phyloP scores from a whole-genome alignment of 92 coral and sea anemone species.

The Porites lobata region DNA sequence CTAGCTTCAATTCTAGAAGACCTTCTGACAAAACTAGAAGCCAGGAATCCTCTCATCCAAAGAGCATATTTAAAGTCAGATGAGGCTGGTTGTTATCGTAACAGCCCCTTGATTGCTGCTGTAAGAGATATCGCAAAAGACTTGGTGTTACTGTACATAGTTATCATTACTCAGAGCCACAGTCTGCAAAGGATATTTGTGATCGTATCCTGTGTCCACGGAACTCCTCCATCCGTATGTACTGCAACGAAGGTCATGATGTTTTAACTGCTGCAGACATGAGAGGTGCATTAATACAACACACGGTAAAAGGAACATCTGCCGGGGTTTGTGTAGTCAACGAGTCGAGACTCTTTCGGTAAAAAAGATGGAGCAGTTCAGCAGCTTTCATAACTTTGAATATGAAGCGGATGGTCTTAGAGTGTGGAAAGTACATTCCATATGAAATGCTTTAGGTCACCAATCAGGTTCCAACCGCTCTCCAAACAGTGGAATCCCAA shows the following conservation, averaged over 20 bases:
- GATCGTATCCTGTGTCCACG: conserved; percentile 81
- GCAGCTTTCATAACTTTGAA: conserved; percentile 70
- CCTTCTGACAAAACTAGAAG: conserved; percentile 67
- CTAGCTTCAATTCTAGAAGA: conserved; percentile 81
- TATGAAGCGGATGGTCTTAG: conserved; percentile 69
- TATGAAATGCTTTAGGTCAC: conserved; percentile 40
- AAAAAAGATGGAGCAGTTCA: conserved; percentile 62
- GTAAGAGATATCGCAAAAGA: conserved; percentile 68
- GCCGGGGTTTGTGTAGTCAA: conserved; percentile 72
- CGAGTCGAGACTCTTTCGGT: conserved; percentile 53
- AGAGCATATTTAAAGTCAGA: conserved; percentile 76
- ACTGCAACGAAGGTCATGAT: conserved; percentile 84
- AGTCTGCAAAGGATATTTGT: conserved; percentile 80
- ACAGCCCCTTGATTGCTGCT: conserved; percentile 73
- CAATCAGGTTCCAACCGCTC: conserved; percentile 72
- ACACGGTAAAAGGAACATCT: conserved; percentile 86
- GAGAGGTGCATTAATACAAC: conserved; percentile 79
- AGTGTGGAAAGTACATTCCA: conserved; percentile 72
- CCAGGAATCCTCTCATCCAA: conserved; percentile 59
- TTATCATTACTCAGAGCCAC: conserved; percentile 87
- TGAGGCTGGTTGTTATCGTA: conserved; percentile 85
- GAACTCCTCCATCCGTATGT: conserved; percentile 79
- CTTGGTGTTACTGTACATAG: conserved; percentile 67
- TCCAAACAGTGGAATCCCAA: conserved; percentile 50
- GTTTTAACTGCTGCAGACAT: conserved; percentile 80